These are phyloP conservation scores for Oryzias dopingdopingensis DNA, from an alignment of 2,797 vertebrate species.

Conservation along the genomic window DNA sequence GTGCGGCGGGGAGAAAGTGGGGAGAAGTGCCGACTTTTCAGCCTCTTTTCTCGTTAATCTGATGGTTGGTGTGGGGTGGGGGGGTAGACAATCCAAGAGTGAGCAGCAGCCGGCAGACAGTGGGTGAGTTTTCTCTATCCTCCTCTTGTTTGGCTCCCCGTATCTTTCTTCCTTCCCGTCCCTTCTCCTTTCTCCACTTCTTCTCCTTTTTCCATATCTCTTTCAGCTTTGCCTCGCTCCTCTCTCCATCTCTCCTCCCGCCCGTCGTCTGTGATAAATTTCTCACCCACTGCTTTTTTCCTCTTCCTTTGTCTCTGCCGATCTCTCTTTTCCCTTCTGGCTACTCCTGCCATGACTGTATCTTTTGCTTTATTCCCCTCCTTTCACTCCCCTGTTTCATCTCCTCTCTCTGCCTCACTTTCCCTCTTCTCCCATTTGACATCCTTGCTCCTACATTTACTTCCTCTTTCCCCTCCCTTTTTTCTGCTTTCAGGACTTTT, in stretches of 20 bases:
- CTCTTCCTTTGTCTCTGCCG: constrained; percentile 48
- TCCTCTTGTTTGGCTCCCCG: constrained; percentile 39
- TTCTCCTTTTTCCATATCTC: constrained; percentile 15
- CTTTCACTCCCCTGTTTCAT: constrained; percentile 22
- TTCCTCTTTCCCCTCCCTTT: constrained; percentile 32
- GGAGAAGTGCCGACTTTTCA: constrained; percentile 25
- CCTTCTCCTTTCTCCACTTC: constrained; percentile 7
- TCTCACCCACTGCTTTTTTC: constrained; percentile 46
- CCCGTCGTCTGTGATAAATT: constrained; percentile 62
- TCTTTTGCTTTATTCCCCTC: constrained; percentile 32
- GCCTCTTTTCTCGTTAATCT: constrained; percentile 39
- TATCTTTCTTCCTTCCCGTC: constrained; percentile 15
- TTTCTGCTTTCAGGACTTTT: constrained; percentile 70
- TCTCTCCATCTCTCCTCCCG: constrained; percentile 35
- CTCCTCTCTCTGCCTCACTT: constrained; percentile 10
- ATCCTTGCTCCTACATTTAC: constrained; percentile 29
- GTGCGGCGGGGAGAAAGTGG: neutral
- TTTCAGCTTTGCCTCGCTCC: constrained; percentile 15
- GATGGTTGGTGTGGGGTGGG: constrained; percentile 4
- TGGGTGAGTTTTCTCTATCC: constrained; percentile 46
- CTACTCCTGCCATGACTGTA: constrained; percentile 23
- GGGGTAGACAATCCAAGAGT: constrained; percentile 39
- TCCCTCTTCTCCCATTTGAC: constrained; percentile 31
- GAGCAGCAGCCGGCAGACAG: constrained; percentile 37
- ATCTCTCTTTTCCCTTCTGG: constrained; percentile 31